Conservation (phyloP, 2,113 vertebrate genomes). For the Cacatua alba region DNA sequence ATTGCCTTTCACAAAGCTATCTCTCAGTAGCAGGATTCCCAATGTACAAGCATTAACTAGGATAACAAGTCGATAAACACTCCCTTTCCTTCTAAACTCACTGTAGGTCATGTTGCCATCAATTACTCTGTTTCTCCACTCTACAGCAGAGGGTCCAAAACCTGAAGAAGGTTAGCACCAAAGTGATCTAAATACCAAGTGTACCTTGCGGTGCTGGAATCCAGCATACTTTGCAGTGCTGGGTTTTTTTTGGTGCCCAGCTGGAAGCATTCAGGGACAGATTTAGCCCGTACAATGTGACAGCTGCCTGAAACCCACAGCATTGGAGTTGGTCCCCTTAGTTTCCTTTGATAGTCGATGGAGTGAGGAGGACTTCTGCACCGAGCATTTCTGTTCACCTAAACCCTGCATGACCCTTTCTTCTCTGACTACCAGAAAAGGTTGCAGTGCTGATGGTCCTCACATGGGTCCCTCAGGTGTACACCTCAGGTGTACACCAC, state of each 20-base stretch:
- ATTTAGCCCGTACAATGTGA: neutral
- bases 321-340: neutral
- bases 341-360: neutral
- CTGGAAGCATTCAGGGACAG: neutral
- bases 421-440: neutral
- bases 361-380: neutral
- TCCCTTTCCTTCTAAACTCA: neutral
- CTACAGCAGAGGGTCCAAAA: neutral
- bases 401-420: neutral
- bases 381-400: neutral
- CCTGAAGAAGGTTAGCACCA: neutral
- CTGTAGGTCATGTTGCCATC: neutral
- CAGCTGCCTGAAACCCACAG: neutral
- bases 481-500: no score
- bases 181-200: neutral
- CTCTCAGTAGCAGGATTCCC: neutral
- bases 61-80: neutral
- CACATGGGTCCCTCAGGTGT: neutral
- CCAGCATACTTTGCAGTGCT: neutral
- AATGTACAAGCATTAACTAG: neutral
- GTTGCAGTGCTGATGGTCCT: neutral
- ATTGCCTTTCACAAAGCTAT: neutral
- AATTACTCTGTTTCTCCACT: neutral
- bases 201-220: neutral
- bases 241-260: neutral